Evolutionary conservation across 64 coral and sea anemone genomes (phyloP), one percentile per base, ranked within the genome.

Genomic region (Porites australiensis): DNA sequence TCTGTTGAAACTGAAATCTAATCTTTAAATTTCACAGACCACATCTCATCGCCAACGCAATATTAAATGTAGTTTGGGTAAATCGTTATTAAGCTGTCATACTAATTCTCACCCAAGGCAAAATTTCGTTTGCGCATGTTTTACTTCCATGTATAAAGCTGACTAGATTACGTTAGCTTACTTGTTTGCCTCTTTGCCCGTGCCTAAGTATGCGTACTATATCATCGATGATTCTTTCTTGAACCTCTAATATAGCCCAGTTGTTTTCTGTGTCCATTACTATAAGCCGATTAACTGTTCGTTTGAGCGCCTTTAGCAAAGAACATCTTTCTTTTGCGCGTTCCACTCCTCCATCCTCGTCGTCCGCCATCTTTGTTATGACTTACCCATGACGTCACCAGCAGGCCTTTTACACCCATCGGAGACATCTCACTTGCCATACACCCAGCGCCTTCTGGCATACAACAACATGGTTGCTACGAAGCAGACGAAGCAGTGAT

Each of bases 301-400:
- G 87, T 93, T 98, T 98, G 54, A 98, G 82, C 44, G 58, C 68
- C 18, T 55, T 20, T 13, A 98, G 75, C 62, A 98, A 77, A 62
- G 74, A 70, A 79, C 90, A 98, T 86, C 93, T 98, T 95, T 93
- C 74, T 70, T 79, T 63, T 55, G 96, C 91, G 75, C 90, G 75
- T 77, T 77, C 48, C 65, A 90, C 62, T 57, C 70, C 68, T 18
- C 52, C 59, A 2, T 14, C 45, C 18, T 47, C 86, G 46, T 82
- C 83, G 60, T 83, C 91, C 90, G 93, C 96, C 96, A 98, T 98
- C 83, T 87, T 93, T 86, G 81, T 93, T 93, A 5, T 79, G 45
- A 68, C 52, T 53, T 86, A 49, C 8, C 44, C 18, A 19, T 84
- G 44, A 64, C 80, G 63, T 84, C 15, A 69, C 45, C 1, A 22